Conservation (phyloP, 2,888 invertebrate genomes). For the Nowickia ferox region DNA sequence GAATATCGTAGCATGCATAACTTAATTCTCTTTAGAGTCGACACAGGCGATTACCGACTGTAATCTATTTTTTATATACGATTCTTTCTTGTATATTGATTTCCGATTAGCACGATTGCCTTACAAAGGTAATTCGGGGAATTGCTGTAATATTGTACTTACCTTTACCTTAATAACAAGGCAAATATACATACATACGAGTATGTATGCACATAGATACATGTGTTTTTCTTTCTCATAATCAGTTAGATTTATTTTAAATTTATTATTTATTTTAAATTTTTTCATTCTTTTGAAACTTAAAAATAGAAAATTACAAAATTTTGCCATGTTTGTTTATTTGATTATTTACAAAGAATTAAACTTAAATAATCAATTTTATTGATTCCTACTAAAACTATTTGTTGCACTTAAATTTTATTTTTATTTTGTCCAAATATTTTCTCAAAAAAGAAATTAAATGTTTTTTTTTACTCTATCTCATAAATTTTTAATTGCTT, state of each 20-base stretch:
- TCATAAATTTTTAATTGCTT: constrained; percentile 22
- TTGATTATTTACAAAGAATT: constrained; percentile 54
- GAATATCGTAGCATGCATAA: too few species aligned
- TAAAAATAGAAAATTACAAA: constrained; percentile 52
- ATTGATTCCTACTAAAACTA: constrained; percentile 63
- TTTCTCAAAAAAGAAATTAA: constrained; percentile 28
- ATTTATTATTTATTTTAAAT: constrained; percentile 31
- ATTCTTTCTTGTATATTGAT: too few species aligned
- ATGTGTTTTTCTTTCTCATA: neutral
- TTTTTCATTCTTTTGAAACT: constrained; percentile 30
- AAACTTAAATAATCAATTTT: constrained; percentile 62
- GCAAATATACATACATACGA: neutral
- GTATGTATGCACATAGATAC: too few species aligned
- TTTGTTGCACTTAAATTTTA: constrained; percentile 61
- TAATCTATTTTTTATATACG: too few species aligned
- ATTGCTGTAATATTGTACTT: neutral
- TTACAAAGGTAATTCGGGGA: too few species aligned
- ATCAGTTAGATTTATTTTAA: constrained; percentile 27
- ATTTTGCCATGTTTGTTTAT: neutral
- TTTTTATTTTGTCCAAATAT: constrained; percentile 48
- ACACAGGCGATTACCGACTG: too few species aligned
- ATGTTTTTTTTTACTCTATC: neutral
- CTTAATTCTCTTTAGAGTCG: too few species aligned
- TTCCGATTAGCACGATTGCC: too few species aligned
- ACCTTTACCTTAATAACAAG: neutral